Percentiles rank a stretch among this genome's conserved stretches.
These are phyloP conservation scores for Homarus gammarus DNA, from an alignment of 2,888 invertebrate species.

Conservation along the genomic window DNA sequence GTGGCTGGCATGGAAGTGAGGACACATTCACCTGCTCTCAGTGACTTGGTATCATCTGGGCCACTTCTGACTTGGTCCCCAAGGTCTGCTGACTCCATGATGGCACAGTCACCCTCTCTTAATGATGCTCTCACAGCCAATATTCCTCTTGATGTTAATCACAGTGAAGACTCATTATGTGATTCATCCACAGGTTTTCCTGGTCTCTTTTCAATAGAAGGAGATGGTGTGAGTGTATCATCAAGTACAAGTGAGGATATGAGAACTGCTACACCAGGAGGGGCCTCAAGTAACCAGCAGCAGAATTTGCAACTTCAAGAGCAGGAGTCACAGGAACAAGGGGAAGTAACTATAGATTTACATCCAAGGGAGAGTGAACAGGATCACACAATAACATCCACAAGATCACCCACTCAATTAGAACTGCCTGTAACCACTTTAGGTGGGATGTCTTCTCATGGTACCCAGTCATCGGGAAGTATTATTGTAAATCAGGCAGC, in stretches of 20 bases:
- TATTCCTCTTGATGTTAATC: constrained; percentile 74
- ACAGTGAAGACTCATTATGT: constrained; percentile 74
- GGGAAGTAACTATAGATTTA: constrained; percentile 56
- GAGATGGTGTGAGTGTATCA: constrained; percentile 75
- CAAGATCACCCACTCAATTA: constrained; percentile 61
- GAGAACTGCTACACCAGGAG: constrained; percentile 29
- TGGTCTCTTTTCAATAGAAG: constrained; percentile 75
- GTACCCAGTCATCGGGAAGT: constrained; percentile 26
- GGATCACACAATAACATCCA: constrained; percentile 71
- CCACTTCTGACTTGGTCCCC: constrained; percentile 76
- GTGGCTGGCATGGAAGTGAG: constrained; percentile 72
- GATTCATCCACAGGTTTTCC: constrained; percentile 75
- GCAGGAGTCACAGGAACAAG: constrained; percentile 53
- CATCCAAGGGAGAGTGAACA: constrained; percentile 68
- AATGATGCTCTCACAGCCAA: constrained; percentile 76
- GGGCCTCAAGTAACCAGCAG: constrained; percentile 39
- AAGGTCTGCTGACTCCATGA: constrained; percentile 74
- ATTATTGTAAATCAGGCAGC: constrained; percentile 35
- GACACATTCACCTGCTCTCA: constrained; percentile 73
- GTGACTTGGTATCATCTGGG: constrained; percentile 75
- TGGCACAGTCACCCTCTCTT: constrained; percentile 75
- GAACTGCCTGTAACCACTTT: constrained; percentile 59
- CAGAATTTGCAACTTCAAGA: constrained; percentile 28
- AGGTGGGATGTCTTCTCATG: constrained; percentile 39
- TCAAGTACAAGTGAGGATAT: constrained; percentile 75